Conservation (phyloP, 2,113 vertebrate species). For the Oxyruncus cristatus region DNA sequence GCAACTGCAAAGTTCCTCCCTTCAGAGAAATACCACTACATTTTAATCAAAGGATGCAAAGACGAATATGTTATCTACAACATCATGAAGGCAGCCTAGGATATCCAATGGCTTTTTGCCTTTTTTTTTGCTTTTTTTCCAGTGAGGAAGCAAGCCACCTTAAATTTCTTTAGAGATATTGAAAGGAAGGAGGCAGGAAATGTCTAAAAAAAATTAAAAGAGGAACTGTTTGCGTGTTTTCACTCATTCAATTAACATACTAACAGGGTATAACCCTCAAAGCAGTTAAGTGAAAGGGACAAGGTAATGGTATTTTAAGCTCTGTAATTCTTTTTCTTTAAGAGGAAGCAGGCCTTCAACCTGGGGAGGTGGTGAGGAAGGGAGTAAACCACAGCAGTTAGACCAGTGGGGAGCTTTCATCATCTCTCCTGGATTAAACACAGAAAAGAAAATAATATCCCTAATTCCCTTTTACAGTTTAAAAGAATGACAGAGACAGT, state of each 20-base stretch:
- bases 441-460: background rate
- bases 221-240: background rate
- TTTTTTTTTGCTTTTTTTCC: background rate
- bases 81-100: background rate
- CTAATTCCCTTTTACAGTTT: background rate
- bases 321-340: background rate
- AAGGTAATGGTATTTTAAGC: background rate
- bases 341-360: background rate
- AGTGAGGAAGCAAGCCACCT: background rate
- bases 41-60: conserved; percentile 53
- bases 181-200: conserved; percentile 3
- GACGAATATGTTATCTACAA: background rate
- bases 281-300: background rate
- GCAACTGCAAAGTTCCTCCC: conserved; percentile 10
- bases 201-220: background rate
- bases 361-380: background rate
- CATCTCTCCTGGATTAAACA: background rate
- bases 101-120: background rate
- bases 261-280: background rate
- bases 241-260: background rate
- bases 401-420: background rate
- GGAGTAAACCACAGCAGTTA: background rate
- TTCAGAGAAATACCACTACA: conserved; percentile 4
- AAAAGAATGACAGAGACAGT: background rate
- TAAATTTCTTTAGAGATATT: background rate